These are phyloP conservation scores for Cantharis lateralis DNA, from an alignment of 2,888 invertebrate genomes.

Conservation along the genomic window DNA sequence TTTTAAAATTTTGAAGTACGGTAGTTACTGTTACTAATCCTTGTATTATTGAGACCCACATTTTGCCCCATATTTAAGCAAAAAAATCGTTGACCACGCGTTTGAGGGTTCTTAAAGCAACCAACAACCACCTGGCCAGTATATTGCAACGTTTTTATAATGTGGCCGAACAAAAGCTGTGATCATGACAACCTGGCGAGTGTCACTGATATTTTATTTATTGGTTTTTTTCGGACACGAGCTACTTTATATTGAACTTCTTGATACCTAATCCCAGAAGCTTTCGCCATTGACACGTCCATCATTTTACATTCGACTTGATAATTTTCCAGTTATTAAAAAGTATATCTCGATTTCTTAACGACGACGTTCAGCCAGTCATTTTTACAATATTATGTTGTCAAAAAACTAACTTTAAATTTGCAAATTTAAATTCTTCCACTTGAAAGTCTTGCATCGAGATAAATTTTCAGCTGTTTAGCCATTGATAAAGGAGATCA, in stretches of 20 bases:
- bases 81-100: slow-evolving; percentile 30
- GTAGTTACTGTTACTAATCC: slow-evolving; percentile 1
- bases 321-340: not conserved
- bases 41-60: slow-evolving; percentile 2
- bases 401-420: not conserved
- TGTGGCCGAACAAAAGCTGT: slow-evolving; percentile 44
- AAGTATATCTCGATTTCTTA: not conserved
- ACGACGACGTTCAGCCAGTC: too few relatives aligned
- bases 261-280: slow-evolving; percentile 14
- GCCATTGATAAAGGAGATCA: slow-evolving; percentile 13
- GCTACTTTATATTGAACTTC: slow-evolving; percentile 23
- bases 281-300: not conserved
- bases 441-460: slow-evolving; percentile 16
- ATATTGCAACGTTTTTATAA: slow-evolving; percentile 40
- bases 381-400: not conserved
- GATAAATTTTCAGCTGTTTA: slow-evolving; percentile 28
- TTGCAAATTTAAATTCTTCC: not conserved
- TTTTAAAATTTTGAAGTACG: not conserved
- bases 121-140: slow-evolving; percentile 43
- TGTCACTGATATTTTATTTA: slow-evolving; percentile 58
- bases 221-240: slow-evolving; percentile 44
- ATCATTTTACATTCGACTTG: not conserved
- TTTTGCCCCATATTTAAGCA: slow-evolving; percentile 20
- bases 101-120: slow-evolving; percentile 18
- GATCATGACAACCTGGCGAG: slow-evolving; percentile 46